Evolutionary conservation across 2,888 invertebrate genomes (phyloP).

Genomic region (Hirtodrosophila alboralis): DNA sequence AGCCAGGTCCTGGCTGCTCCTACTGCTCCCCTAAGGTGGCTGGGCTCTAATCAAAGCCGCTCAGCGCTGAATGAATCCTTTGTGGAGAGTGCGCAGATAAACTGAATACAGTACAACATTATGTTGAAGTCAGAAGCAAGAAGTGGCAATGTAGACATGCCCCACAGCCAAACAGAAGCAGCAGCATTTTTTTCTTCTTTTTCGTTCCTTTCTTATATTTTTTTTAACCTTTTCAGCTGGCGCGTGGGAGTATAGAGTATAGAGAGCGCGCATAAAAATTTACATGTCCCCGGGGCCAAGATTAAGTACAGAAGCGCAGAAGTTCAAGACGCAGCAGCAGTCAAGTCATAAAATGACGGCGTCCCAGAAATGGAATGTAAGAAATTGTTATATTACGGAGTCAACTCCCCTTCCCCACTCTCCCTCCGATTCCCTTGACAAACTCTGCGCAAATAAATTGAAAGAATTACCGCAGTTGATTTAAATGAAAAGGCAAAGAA

Average conservation of each 20-base stretch:
- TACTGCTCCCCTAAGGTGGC: conserved; percentile 66
- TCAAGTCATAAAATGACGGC: conserved; percentile 65
- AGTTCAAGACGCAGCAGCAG: conserved; percentile 58
- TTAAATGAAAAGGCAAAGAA: conserved; percentile 75
- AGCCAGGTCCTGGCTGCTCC: conserved; percentile 16
- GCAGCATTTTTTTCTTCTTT: too few relatives aligned
- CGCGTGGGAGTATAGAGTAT: too few relatives aligned
- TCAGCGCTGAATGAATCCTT: conserved; percentile 77
- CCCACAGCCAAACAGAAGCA: conserved; percentile 55
- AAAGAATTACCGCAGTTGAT: conserved; percentile 81
- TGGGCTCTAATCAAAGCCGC: conserved; percentile 78
- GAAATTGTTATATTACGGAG: conserved; percentile 41
- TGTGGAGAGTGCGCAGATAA: conserved; percentile 74
- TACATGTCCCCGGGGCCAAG: conserved; percentile 82
- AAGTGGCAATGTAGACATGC: conserved; percentile 78
- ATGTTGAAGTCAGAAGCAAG: conserved; percentile 49
- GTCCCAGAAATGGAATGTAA: conserved; percentile 23
- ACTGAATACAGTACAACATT: conserved; percentile 49
- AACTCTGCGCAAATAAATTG: conserved; percentile 72
- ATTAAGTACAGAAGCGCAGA: conserved; percentile 72
- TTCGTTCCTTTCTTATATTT: too few relatives aligned
- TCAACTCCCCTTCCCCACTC: too few relatives aligned
- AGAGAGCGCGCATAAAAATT: conserved; percentile 78
- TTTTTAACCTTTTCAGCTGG: conserved; percentile 71
- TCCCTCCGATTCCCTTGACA: too few relatives aligned